Evolutionary conservation across 2,113 vertebrate species (phyloP).

Genomic region (Nibea coibor): DNA sequence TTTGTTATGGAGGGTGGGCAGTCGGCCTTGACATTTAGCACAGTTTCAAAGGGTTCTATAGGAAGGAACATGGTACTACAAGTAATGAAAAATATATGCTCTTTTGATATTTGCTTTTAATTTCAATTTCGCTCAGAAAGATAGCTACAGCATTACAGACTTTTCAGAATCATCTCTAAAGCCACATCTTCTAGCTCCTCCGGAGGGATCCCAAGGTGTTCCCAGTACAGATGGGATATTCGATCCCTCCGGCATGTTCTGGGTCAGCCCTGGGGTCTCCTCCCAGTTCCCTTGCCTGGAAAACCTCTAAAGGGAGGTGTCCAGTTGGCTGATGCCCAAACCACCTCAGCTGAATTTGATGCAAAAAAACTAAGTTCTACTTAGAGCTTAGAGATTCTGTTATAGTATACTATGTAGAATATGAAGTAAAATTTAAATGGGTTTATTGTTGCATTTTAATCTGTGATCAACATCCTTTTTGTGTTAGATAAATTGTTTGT

Average conservation of each 20-base stretch:
- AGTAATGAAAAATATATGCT: not conserved
- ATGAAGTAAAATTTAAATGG: too few relatives aligned
- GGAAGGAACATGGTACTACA: not conserved
- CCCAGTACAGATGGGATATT: not conserved
- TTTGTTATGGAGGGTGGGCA: not conserved
- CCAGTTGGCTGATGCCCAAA: slow-evolving; percentile 17
- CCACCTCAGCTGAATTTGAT: not conserved
- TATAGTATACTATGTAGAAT: too few relatives aligned
- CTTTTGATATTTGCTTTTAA: not conserved
- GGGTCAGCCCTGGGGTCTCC: slow-evolving; percentile 1
- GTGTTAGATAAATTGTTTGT: too few relatives aligned
- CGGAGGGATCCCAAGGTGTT: not conserved
- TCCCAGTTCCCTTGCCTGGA: not conserved
- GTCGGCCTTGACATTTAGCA: not conserved
- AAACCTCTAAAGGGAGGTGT: not conserved
- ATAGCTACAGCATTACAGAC: not conserved
- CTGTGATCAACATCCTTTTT: too few relatives aligned
- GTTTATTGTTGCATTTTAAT: too few relatives aligned
- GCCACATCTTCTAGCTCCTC: not conserved
- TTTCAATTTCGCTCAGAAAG: not conserved
- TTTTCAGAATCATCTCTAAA: not conserved
- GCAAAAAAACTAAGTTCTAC: not conserved
- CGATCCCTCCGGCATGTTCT: slow-evolving; percentile 14
- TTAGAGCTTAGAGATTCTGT: not conserved
- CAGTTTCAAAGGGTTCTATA: not conserved